phyloP scores from a whole-genome alignment of 23 tunicate species.

The Botrylloides violaceus region DNA sequence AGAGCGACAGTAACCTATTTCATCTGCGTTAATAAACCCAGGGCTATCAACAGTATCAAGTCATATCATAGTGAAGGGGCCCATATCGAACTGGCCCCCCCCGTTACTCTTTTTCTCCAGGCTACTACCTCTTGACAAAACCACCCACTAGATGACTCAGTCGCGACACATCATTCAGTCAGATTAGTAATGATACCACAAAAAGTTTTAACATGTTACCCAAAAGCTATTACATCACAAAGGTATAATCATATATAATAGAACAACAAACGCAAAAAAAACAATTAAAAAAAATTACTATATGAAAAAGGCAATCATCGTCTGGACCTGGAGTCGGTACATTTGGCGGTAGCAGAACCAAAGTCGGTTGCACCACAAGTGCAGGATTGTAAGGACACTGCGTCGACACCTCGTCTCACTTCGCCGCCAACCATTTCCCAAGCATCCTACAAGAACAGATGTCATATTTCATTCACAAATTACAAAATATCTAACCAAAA shows the following conservation, averaged over 20 bases:
- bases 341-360: conserved; percentile 13
- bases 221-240: background rate
- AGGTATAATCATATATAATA: background rate
- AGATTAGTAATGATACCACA: background rate
- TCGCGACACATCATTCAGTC: background rate
- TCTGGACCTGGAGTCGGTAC: conserved; percentile 4
- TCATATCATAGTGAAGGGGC: too few relatives aligned
- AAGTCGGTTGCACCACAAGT: conserved; percentile 5
- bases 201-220: background rate
- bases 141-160: background rate
- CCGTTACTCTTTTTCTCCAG: too few relatives aligned
- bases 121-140: too few relatives aligned
- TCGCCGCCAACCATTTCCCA: conserved; percentile 1
- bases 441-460: conserved; percentile 8
- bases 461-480: too few relatives aligned
- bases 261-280: background rate
- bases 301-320: background rate
- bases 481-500: too few relatives aligned
- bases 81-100: too few relatives aligned
- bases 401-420: background rate
- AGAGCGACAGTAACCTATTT: too few relatives aligned
- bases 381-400: conserved; percentile 7
- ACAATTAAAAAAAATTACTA: background rate
- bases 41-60: too few relatives aligned
- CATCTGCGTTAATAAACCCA: too few relatives aligned